phyloP scores from a whole-genome alignment of 2,113 vertebrate genomes.

The Hirundichthys speculiger region DNA sequence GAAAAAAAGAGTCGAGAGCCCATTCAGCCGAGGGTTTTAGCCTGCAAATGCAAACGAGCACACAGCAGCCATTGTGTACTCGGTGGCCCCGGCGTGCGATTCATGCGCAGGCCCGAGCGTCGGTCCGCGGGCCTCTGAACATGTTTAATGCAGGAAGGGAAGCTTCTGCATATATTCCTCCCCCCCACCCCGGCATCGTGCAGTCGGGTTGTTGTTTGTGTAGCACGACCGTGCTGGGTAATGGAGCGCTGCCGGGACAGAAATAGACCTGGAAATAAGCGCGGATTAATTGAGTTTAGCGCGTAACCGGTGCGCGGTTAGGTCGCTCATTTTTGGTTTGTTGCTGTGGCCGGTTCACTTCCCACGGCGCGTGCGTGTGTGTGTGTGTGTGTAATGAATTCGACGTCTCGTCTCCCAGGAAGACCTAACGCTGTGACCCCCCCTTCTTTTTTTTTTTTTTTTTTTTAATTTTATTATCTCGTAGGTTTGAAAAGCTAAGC shows the following conservation, averaged over 20 bases:
- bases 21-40: slow-evolving; percentile 7
- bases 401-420: slow-evolving; percentile 20
- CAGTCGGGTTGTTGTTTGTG: slow-evolving; percentile 27
- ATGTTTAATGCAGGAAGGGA: slow-evolving; percentile 16
- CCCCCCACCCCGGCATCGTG: slow-evolving; percentile 20
- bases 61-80: slow-evolving; percentile 50
- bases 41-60: slow-evolving; percentile 29
- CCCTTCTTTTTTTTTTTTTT: no score
- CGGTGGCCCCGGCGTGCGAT: slow-evolving; percentile 43
- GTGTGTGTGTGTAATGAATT: slow-evolving; percentile 7
- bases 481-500: slow-evolving; percentile 61
- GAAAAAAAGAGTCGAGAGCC: background rate
- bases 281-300: slow-evolving; percentile 66
- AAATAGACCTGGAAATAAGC: slow-evolving; percentile 65
- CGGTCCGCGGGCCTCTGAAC: slow-evolving; percentile 43
- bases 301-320: slow-evolving; percentile 43
- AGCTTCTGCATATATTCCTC: no score
- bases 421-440: slow-evolving; percentile 31
- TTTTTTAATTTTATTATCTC: no score
- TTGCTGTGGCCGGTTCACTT: slow-evolving; percentile 21
- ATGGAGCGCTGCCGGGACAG: slow-evolving; percentile 30
- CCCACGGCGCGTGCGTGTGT: background rate
- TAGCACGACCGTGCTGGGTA: slow-evolving; percentile 18
- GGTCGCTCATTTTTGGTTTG: slow-evolving; percentile 33
- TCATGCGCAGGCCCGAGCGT: slow-evolving; percentile 39